A percentile compares a stretch with the other conserved stretches of the same genome.
phyloP scores from a whole-genome alignment of 2,888 invertebrate species.

The Rhimphoctona megacephalus region DNA sequence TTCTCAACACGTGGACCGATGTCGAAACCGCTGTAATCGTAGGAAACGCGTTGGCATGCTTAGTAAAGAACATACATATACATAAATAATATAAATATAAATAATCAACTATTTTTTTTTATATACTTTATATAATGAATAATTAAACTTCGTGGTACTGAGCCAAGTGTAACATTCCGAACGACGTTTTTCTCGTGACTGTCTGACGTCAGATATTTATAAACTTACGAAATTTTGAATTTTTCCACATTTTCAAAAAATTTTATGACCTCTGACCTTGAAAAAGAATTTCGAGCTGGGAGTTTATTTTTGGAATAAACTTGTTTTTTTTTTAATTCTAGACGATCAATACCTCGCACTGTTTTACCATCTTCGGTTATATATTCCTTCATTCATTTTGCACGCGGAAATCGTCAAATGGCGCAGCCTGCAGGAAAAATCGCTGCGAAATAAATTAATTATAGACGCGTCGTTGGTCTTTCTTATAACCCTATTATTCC shows the following conservation, averaged over 20 bases:
- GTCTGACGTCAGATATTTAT: neutral
- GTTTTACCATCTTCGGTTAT: conserved; percentile 31
- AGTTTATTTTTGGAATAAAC: neutral
- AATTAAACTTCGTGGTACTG: neutral
- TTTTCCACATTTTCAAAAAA: neutral
- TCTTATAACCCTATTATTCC: conserved; percentile 19
- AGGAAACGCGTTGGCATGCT: neutral
- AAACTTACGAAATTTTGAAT: neutral
- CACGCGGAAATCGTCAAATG: conserved; percentile 39
- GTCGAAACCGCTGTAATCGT: neutral
- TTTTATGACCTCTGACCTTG: neutral
- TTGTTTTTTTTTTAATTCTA: neutral
- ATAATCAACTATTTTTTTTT: neutral
- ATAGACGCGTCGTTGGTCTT: conserved; percentile 27
- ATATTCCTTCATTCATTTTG: conserved; percentile 1
- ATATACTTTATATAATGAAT: neutral
- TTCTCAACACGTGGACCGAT: neutral
- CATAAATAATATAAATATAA: neutral
- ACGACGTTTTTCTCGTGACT: neutral
- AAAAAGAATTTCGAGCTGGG: neutral
- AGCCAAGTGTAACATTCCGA: neutral
- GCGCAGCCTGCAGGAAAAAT: conserved; percentile 17
- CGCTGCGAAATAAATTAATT: conserved; percentile 51
- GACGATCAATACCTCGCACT: conserved; percentile 4
- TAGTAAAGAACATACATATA: neutral